A percentile compares a stretch with the other conserved stretches of the same genome.
Conservation (phyloP, 1,140 invertebrate genomes). For the Drosophila teissieri region DNA sequence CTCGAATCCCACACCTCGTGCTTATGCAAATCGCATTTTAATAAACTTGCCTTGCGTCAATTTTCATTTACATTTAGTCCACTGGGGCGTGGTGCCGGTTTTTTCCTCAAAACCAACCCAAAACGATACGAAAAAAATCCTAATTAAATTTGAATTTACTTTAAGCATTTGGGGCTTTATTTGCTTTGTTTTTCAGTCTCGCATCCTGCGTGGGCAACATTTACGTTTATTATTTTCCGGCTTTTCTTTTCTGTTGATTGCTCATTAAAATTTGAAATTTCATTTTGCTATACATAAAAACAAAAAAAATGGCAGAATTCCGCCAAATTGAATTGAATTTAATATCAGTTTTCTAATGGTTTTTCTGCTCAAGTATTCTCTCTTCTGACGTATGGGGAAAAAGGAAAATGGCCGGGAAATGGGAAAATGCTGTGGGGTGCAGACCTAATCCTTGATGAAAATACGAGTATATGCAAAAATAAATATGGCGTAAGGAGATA, state of each 20-base stretch:
- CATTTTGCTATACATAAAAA: conserved; percentile 58
- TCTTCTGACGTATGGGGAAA: conserved; percentile 27
- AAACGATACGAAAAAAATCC: conserved; percentile 68
- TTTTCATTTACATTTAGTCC: conserved; percentile 79
- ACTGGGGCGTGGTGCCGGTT: conserved; percentile 49
- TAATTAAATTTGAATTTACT: conserved; percentile 83
- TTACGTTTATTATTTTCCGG: conserved; percentile 67
- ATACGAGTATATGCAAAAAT: conserved; percentile 68
- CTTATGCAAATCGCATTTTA: conserved; percentile 82
- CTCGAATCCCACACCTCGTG: conserved; percentile 30
- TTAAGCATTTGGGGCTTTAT: conserved; percentile 78
- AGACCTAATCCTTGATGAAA: conserved; percentile 43
- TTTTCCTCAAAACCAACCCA: conserved; percentile 4
- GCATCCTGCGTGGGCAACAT: conserved; percentile 42
- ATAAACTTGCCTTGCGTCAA: conserved; percentile 80
- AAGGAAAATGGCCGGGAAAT: conserved; percentile 16
- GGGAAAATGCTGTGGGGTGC: conserved; percentile 21
- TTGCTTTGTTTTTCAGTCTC: conserved; percentile 61
- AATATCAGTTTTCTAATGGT: conserved; percentile 79
- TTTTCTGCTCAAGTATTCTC: conserved; percentile 13
- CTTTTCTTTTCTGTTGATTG: conserved; percentile 64
- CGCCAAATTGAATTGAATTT: conserved; percentile 75
- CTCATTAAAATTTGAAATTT: conserved; percentile 80
- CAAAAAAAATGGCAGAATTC: conserved; percentile 22
- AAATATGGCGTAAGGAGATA: conserved; percentile 70